phyloP scores from a whole-genome alignment of 2,888 invertebrate species.

The Clunio marinus region DNA sequence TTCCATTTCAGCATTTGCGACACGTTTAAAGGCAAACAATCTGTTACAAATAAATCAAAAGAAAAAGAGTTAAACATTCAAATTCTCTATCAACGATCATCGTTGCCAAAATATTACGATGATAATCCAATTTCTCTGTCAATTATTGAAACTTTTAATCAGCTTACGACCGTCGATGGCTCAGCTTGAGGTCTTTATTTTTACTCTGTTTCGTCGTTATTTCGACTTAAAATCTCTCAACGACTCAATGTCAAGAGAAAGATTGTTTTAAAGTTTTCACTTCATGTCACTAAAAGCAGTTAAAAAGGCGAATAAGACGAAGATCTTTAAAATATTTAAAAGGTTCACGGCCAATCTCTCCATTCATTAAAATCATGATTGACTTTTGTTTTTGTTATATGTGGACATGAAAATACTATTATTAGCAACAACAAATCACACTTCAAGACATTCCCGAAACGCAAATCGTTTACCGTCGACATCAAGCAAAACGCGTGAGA shows the following conservation, averaged over 20 bases:
- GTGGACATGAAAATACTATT: not conserved
- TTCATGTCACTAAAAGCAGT: constrained; percentile 24
- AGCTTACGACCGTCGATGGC: constrained; percentile 30
- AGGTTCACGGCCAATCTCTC: constrained; percentile 34
- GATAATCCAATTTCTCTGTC: constrained; percentile 36
- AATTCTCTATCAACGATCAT: not conserved
- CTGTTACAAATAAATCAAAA: no score
- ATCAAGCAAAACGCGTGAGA: not conserved
- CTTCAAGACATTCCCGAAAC: constrained; percentile 6
- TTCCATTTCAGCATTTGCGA: no score
- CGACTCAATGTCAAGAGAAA: constrained; percentile 34
- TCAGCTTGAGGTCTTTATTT: constrained; percentile 22
- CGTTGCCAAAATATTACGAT: constrained; percentile 36
- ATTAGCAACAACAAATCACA: constrained; percentile 5
- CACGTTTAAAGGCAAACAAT: no score
- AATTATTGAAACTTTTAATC: constrained; percentile 35
- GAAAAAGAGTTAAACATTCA: not conserved
- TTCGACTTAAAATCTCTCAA: constrained; percentile 11
- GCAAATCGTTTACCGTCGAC: no score
- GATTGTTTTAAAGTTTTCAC: constrained; percentile 22
- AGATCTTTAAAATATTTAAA: not conserved
- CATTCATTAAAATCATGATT: not conserved
- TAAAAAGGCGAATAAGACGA: constrained; percentile 1
- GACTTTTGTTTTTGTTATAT: constrained; percentile 15
- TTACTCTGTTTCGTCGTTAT: no score